Evolutionary conservation across 2,113 vertebrate genomes (phyloP), one percentile per base, ranked within the genome.

Genomic region (Rhizomys pruinosus): DNA sequence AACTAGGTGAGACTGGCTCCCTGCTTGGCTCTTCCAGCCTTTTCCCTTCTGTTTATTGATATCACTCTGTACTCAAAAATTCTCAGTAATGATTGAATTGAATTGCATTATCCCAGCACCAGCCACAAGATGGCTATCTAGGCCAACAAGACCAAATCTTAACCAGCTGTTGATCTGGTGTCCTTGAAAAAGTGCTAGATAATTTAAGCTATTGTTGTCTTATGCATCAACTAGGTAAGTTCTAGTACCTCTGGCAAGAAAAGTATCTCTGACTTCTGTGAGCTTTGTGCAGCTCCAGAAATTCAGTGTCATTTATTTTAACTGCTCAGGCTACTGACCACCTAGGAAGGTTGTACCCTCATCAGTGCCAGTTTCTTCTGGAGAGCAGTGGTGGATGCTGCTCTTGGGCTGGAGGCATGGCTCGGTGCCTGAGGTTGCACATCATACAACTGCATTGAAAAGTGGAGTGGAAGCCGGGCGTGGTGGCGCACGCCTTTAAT

Each of bases 61-160:
- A 32, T 77, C 71, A 84, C 44, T 79, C 89, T 91, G 55, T 61
- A 59, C 57, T 93, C 27, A n/a, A 37, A 52, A 77, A 32, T 37
- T 69, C 55, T 77, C 52, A 52, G 39, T 79, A 32, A 42, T 74
- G 68, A 84, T n/a, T 74, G 76, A 90, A 17, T 66, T 59, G n/a
- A 84, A 94, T 85, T 80, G 29, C 80, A 90, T 93, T 95, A 96
- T 84, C 0, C 16, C 87, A 20, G 32, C 42, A 93, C 37, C 95
- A 94, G 80, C 98, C 98, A 97, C 98, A 94, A 97, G 98, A 94
- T 98, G 98, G 98, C 98, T 97, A 79, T 97, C 86, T 97, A 97
- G 94, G 82, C 96, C 94, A 64, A 0, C n/a, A 92, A 95, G 90
- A 96, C 25, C 73, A 94, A 73, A 77, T 17, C 39, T 44, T 44